Base-by-base conservation (phyloP, 2,113 vertebrate genomes). In the Neomonachus schauinslandi region DNA sequence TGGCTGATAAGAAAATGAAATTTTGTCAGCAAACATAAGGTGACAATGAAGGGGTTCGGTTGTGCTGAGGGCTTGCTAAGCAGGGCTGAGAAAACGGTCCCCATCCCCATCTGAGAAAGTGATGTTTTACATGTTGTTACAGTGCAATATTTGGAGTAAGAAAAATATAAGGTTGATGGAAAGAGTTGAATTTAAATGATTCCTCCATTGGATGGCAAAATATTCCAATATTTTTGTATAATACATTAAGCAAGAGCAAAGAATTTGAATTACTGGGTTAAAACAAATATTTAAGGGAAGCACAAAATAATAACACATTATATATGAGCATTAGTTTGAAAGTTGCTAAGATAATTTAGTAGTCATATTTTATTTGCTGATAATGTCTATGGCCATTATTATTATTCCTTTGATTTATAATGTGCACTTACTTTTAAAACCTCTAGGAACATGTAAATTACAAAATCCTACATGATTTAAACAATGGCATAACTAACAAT, bases 1-100 rank as follows among this genome's bases (percentile, higher is more conserved):
- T 72, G 94, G 61, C 95, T 95, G 96, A 98, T 98, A 98, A 98
- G 97, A 91, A 97, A 98, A 94, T 46, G 59, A 94, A 98, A 96
- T 92, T 77, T 49, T 94, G 88, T 96, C 94, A 95, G 97, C 97
- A 96, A 96, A 94, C 65, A 67, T 65, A 96, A 98, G 55, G 92
- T 24, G 28, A 55, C 5, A 86, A 77, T 92, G 94, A 74, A 91
- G 88, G 28, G 53, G 65, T 84, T 83, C 80, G 51, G 55, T 57
- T 7, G 0, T 67, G 87, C 49, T 31, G 91, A 91, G 67, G 46
- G 83, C 65, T 91, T 61, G 67, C 74, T 92, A 77, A 90, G 31
- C 46, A 55, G 21, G 49, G 33, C 74, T 83, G 42, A 39, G 89
- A 91, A 97, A 97, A 71, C 77, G 55, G 86, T 95, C 91, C 77